Conservation (phyloP, 1,140 invertebrate genomes). For the Conus ventricosus region DNA sequence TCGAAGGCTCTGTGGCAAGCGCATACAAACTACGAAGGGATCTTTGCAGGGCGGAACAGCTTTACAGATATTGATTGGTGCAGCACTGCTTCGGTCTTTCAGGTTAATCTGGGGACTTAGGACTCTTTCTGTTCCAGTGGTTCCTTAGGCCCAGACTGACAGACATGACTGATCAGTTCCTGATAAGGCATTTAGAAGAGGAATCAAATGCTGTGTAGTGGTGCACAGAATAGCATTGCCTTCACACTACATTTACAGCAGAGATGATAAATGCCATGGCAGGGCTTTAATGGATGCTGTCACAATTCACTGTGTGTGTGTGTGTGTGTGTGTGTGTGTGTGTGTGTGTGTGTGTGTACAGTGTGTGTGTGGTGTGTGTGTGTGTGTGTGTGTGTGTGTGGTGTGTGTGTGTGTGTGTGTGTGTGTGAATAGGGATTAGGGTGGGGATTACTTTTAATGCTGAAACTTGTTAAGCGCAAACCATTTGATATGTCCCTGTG, state of each 20-base stretch:
- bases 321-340: too few species aligned
- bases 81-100: background rate
- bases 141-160: background rate
- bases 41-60: background rate
- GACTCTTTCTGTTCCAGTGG: background rate
- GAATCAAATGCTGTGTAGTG: background rate
- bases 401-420: too few species aligned
- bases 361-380: too few species aligned
- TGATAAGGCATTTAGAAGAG: slow-evolving; percentile 13
- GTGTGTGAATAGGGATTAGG: too few species aligned
- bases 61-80: background rate
- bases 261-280: slow-evolving; percentile 1
- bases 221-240: background rate
- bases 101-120: background rate
- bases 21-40: background rate
- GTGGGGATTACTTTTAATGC: too few species aligned
- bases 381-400: too few species aligned
- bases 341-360: too few species aligned
- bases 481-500: too few species aligned
- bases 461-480: too few species aligned
- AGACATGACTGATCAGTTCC: slow-evolving; percentile 22
- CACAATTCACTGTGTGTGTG: too few species aligned
- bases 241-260: background rate
- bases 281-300: too few species aligned
- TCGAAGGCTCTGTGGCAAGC: background rate